Percentiles rank a stretch among this genome's conserved stretches.
phyloP scores from a whole-genome alignment of 2,797 vertebrate species.

The Xenopus petersii region DNA sequence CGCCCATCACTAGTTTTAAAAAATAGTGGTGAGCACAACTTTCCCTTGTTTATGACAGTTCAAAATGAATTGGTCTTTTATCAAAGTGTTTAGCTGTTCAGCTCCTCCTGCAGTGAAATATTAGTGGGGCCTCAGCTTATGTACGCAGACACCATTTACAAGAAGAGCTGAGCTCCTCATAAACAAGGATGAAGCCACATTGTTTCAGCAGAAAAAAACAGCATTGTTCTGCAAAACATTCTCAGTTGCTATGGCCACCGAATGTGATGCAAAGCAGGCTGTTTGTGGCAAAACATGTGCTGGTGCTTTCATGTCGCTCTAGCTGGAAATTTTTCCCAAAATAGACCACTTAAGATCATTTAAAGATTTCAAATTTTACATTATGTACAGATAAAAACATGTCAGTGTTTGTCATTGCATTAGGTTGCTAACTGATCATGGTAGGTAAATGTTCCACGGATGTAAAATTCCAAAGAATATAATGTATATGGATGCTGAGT shows the following conservation, averaged over 20 bases:
- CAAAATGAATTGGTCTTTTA: too few relatives aligned
- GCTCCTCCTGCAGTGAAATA: not conserved
- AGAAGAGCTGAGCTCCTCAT: conserved; percentile 3
- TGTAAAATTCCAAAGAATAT: too few relatives aligned
- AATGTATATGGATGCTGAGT: too few relatives aligned
- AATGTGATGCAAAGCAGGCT: conserved; percentile 31
- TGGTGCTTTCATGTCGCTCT: not conserved
- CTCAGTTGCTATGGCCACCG: conserved; percentile 33
- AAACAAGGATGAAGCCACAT: not conserved
- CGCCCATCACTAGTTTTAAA: too few relatives aligned
- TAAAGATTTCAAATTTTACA: not conserved
- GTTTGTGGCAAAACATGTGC: conserved; percentile 15
- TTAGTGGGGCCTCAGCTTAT: not conserved
- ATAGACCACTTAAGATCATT: conserved; percentile 16
- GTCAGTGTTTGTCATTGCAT: too few relatives aligned
- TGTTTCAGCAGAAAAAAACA: not conserved
- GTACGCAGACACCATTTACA: not conserved
- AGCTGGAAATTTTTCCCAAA: conserved; percentile 20
- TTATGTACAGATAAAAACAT: too few relatives aligned
- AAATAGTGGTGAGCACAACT: too few relatives aligned
- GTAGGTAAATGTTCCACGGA: too few relatives aligned
- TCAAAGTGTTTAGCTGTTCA: too few relatives aligned
- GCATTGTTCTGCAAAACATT: conserved; percentile 15
- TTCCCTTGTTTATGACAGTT: too few relatives aligned
- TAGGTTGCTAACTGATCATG: too few relatives aligned